A percentile compares a stretch with the other conserved stretches of the same genome.
These are phyloP conservation scores for Alloplasta piceator DNA, from an alignment of 2,888 invertebrate species.

Conservation along the genomic window DNA sequence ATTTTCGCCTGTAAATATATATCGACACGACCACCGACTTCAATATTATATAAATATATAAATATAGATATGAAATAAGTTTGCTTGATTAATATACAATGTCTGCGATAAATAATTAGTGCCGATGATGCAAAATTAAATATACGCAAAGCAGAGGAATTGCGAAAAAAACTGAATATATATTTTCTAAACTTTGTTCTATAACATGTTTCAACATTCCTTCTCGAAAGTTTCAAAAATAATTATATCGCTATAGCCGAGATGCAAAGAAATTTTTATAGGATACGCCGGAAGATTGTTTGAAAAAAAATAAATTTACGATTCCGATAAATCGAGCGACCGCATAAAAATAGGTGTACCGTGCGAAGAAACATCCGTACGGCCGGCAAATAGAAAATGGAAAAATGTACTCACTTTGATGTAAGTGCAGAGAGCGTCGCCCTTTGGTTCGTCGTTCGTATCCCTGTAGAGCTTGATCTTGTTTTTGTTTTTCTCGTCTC, in stretches of 20 bases:
- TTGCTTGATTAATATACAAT: conserved; percentile 24
- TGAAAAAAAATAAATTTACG: no score
- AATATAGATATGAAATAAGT: no score
- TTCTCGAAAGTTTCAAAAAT: no score
- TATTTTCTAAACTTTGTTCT: no score
- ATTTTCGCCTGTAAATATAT: conserved; percentile 71
- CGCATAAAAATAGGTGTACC: background rate
- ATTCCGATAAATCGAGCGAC: background rate
- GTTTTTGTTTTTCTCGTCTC: conserved; percentile 92
- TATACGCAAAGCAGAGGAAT: background rate
- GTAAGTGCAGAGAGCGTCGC: conserved; percentile 98
- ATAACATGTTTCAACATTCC: no score
- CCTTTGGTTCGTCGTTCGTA: conserved; percentile 92
- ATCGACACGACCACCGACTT: conserved; percentile 17
- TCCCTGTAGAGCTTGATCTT: conserved; percentile 97
- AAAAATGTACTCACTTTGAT: conserved; percentile 89
- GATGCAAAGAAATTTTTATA: no score
- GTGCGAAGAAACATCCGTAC: no score
- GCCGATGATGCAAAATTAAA: background rate
- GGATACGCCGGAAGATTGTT: no score
- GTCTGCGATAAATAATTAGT: conserved; percentile 19
- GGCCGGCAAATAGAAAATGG: background rate
- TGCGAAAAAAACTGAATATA: no score
- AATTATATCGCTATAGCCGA: background rate
- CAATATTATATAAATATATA: background rate